Evolutionary conservation across 2,888 invertebrate species (phyloP).

Genomic region (Incurvaria masculella): DNA sequence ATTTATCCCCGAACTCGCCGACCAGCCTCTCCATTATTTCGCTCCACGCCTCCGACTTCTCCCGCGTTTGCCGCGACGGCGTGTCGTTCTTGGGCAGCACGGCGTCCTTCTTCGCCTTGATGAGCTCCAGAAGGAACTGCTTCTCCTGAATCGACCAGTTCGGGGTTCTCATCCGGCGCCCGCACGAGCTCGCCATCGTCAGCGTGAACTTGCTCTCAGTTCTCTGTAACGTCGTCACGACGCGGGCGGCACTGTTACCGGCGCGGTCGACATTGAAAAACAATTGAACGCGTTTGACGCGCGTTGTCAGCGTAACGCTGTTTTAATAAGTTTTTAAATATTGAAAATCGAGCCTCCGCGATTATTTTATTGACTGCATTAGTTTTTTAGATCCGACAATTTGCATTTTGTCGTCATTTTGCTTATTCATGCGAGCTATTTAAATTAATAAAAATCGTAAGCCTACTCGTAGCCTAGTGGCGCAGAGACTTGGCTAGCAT

Average conservation of each 20-base stretch:
- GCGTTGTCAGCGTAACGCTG: background rate
- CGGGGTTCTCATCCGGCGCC: constrained; percentile 34
- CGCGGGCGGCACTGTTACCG: constrained; percentile 49
- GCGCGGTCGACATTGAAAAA: constrained; percentile 46
- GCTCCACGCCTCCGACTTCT: constrained; percentile 47
- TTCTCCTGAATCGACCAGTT: constrained; percentile 50
- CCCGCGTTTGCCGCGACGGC: constrained; percentile 43
- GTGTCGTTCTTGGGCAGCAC: constrained; percentile 42
- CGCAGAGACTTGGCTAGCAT: too few species aligned
- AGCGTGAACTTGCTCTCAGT: constrained; percentile 32
- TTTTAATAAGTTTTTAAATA: background rate
- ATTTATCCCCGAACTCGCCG: constrained; percentile 39
- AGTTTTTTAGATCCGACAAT: too few species aligned
- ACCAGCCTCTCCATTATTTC: constrained; percentile 37
- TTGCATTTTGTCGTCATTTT: too few species aligned
- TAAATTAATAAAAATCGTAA: too few species aligned
- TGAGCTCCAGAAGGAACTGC: constrained; percentile 44
- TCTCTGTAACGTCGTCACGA: constrained; percentile 52
- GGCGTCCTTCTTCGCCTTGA: constrained; percentile 39
- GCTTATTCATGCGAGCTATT: too few species aligned
- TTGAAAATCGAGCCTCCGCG: too few species aligned
- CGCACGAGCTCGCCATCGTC: constrained; percentile 12
- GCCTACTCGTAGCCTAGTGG: too few species aligned
- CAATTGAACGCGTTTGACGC: constrained; percentile 27
- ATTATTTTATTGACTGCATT: too few species aligned